phyloP scores from a whole-genome alignment of 2,113 vertebrate genomes.

The Ctenodactylus gundi region DNA sequence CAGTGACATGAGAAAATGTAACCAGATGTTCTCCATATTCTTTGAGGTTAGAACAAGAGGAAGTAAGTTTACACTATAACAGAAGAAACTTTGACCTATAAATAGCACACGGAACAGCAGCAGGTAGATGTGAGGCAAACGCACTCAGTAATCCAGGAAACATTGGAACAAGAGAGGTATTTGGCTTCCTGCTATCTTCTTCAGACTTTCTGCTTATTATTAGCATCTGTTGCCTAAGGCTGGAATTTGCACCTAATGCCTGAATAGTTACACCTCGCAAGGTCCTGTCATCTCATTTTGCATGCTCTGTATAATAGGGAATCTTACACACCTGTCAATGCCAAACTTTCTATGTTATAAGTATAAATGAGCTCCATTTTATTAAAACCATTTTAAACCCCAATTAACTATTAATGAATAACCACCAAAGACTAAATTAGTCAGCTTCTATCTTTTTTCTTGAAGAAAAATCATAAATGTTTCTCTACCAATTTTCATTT shows the following conservation, averaged over 20 bases:
- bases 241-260: background rate
- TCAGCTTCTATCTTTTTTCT: background rate
- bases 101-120: background rate
- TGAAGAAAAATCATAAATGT: too few relatives aligned
- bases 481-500: too few relatives aligned
- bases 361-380: background rate
- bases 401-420: background rate
- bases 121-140: background rate
- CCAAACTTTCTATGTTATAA: background rate
- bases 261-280: background rate
- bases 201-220: background rate
- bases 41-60: constrained; percentile 19
- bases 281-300: background rate
- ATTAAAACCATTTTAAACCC: background rate
- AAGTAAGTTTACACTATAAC: background rate
- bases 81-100: too few relatives aligned
- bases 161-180: background rate
- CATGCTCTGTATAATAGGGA: background rate
- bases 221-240: constrained; percentile 5
- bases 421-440: constrained; percentile 1
- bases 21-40: constrained; percentile 41
- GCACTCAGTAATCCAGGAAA: background rate
- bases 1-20: constrained; percentile 29
- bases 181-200: background rate
- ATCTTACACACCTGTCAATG: background rate